Evolutionary conservation across 2,113 vertebrate genomes (phyloP).

Genomic region (Pollachius pollachius): DNA sequence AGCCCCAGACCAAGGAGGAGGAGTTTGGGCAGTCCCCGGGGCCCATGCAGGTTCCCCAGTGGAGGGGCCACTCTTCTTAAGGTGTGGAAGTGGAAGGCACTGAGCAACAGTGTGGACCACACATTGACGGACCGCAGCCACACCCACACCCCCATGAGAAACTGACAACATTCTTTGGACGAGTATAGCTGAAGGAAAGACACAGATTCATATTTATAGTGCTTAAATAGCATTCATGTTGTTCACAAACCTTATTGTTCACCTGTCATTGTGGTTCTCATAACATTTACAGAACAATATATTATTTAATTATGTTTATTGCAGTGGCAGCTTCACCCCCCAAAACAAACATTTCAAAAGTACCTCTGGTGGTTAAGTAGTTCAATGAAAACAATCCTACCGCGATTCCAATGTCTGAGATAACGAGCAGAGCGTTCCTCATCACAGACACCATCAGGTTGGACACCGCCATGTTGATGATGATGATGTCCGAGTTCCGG

Average conservation of each 20-base stretch:
- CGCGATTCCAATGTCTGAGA: conserved; percentile 67
- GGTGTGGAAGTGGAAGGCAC: conserved; percentile 74
- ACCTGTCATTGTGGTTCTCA: too few species aligned
- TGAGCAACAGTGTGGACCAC: conserved; percentile 79
- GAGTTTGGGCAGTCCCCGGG: conserved; percentile 26
- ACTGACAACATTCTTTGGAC: conserved; percentile 63
- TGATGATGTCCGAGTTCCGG: conserved; percentile 73
- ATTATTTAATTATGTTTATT: too few species aligned
- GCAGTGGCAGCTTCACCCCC: too few species aligned
- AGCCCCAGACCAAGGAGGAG: conserved; percentile 50
- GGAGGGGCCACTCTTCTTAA: conserved; percentile 63
- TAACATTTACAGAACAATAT: too few species aligned
- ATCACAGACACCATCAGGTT: conserved; percentile 73
- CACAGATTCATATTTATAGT: neutral
- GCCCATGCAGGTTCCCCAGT: neutral
- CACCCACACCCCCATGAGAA: conserved; percentile 80
- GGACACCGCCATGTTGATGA: conserved; percentile 75
- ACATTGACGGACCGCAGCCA: conserved; percentile 76
- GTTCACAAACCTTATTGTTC: neutral
- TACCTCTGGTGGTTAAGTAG: too few species aligned
- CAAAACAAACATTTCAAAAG: too few species aligned
- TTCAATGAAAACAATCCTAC: conserved; percentile 39
- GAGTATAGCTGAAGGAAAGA: conserved; percentile 56
- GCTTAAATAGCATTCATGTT: neutral
- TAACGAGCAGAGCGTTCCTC: conserved; percentile 68